Base-by-base conservation (phyloP, 1,140 invertebrate genomes). In the Drosophila murphyi region DNA sequence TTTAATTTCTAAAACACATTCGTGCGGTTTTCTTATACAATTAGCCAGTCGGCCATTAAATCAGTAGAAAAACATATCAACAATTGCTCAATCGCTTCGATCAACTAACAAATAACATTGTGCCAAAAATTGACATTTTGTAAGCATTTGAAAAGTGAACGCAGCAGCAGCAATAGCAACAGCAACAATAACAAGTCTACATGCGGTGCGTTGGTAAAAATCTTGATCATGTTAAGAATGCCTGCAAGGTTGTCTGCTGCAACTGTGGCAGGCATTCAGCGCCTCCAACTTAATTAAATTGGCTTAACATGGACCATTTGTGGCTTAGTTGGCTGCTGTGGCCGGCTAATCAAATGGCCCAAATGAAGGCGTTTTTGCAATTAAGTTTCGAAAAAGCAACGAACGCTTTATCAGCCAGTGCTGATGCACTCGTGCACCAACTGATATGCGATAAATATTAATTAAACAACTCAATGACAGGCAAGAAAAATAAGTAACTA, bases 61-160 rank as follows among this genome's bases (percentile, higher is more conserved):
- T 82, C 80, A 81, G 80, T 71, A 80, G 60, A 67, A 51, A 83
- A 51, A 83, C 39, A 71, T 72, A 80, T 63, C 78, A 87, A 54
- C 71, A 87, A 86, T 86, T 87, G 77, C 80, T 80, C 83, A 83
- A 87, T 87, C 73, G 80, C 67, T 64, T 70, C 64, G 76, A 82
- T 82, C 79, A 77, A 88, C 62, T 83, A 88, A 87, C 83, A 82
- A 87, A 87, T 88, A 83, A 88, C 69, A 83, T 78, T 83, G 83
- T 82, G 76, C 76, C 72, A 69, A 88, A 83, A 88, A 88, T 77
- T 88, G 83, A 69, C 76, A 80, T 77, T 86, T 88, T 76, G 80
- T 73, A 79, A 78, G 78, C 56, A 74, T 78, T 88, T 78, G 73
- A 88, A 88, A 89, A 89, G 83, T 88, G 83, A 88, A 88, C 77